Base-by-base conservation (phyloP, 2,113 vertebrate species). In the Clinocottus analis region DNA sequence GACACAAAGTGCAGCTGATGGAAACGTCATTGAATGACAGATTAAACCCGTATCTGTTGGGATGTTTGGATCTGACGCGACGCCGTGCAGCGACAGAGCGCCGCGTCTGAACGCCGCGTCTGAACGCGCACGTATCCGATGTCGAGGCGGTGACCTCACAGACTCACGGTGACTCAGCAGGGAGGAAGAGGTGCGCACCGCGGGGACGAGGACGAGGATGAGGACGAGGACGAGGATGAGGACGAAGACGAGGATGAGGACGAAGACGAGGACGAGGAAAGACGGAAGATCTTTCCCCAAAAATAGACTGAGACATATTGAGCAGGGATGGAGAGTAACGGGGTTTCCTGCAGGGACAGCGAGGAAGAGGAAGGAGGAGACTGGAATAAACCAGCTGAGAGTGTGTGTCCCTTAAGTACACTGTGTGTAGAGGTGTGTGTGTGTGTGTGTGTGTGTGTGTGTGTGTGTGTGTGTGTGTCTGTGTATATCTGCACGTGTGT, bases 401-500 rank as follows among this genome's bases (percentile, higher is more conserved):
- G 61, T 41, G 31, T 64, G 71, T 61, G 72, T 82, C 61, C 45
- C 61, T 51, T 61, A 58, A 39, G 61, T 16, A 76, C 75, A 82
- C 85, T 83, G n/a, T 89, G 83, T 78, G 77, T 35, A 87, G 72
- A 69, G 68, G 75, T 66, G 77, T 58, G 83, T 67, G 80, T 13
- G 64, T 76, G 87, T 73, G 39, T 41, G 39, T 41, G 7, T 41
- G 39, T 9, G 53, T 89, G 41, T 43, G 41, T 43, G 41, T 43
- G 41, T 43, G 19, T n/a, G 29, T 58, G 43, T 74, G 72, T n/a
- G 19, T n/a, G 29, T 58, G 43, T 74, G 72, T n/a, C n/a, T n/a
- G n/a, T n/a, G n/a, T n/a, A n/a, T n/a, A n/a, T n/a, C n/a, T n/a
- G n/a, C n/a, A n/a, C n/a, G n/a, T n/a, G n/a, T n/a, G n/a, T n/a